A percentile compares a stretch with the other conserved stretches of the same genome.
Conservation (phyloP, 2,113 vertebrate species). For the Nerophis ophidion region DNA sequence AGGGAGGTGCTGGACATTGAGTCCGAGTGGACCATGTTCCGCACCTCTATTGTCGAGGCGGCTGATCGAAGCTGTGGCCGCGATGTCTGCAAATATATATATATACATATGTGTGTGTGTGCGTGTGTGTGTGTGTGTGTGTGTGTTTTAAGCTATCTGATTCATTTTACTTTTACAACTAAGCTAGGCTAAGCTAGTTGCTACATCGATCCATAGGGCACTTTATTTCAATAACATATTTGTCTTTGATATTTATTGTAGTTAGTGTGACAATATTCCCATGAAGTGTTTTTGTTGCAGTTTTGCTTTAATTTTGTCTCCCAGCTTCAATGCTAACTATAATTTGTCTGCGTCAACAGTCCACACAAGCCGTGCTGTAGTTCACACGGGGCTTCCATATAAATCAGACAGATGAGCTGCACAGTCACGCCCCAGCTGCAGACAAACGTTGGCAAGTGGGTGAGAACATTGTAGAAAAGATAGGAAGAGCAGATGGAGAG, state of each 20-base stretch:
- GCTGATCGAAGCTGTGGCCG: too few species aligned
- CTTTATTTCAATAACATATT: background rate
- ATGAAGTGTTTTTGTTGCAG: background rate
- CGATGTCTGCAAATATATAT: too few species aligned
- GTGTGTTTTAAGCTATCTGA: too few species aligned
- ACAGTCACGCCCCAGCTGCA: slow-evolving; percentile 55
- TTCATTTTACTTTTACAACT: background rate
- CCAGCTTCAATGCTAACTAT: background rate
- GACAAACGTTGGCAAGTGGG: slow-evolving; percentile 39
- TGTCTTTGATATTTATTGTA: too few species aligned
- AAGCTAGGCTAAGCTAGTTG: background rate
- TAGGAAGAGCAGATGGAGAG: slow-evolving; percentile 10
- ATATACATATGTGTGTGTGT: too few species aligned
- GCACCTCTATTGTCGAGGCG: too few species aligned
- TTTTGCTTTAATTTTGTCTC: background rate
- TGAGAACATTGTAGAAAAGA: slow-evolving; percentile 4
- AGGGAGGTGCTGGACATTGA: too few species aligned
- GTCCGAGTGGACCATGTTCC: too few species aligned
- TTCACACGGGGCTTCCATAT: slow-evolving; percentile 7
- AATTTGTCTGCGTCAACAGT: background rate
- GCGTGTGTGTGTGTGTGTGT: too few species aligned
- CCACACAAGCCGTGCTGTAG: background rate
- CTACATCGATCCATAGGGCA: background rate
- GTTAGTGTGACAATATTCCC: background rate
- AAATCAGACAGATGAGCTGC: slow-evolving; percentile 53